These are phyloP conservation scores for Chunga burmeisteri DNA, from an alignment of 2,113 vertebrate genomes.

Conservation along the genomic window DNA sequence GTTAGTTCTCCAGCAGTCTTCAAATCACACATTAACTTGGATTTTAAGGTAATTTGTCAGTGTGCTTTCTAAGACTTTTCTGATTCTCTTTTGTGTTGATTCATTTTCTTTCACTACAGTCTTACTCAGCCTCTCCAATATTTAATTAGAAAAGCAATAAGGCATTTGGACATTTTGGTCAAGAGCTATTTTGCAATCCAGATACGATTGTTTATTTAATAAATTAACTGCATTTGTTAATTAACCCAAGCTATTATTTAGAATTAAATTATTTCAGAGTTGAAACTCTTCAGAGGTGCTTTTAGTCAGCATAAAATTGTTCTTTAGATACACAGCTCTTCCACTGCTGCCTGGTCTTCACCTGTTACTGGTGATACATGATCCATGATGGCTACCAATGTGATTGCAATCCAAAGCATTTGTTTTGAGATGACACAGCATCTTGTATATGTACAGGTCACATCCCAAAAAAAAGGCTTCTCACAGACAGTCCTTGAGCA, in stretches of 20 bases:
- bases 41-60: constrained; percentile 72
- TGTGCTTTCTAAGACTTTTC: background rate
- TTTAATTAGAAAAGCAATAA: background rate
- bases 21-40: constrained; percentile 64
- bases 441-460: background rate
- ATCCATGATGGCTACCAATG: background rate
- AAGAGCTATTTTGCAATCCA: background rate
- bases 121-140: background rate
- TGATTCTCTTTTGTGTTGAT: background rate
- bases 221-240: background rate
- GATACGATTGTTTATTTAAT: background rate
- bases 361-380: background rate
- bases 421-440: background rate
- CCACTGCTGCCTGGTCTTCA: background rate
- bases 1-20: constrained; percentile 59
- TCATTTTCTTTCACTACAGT: background rate
- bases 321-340: background rate
- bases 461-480: background rate
- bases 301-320: background rate
- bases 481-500: background rate
- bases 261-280: background rate
- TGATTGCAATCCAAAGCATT: background rate
- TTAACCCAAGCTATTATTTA: background rate
- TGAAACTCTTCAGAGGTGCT: background rate
- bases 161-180: background rate